Conservation (phyloP, 2,113 vertebrate species). For the Vombatus ursinus region DNA sequence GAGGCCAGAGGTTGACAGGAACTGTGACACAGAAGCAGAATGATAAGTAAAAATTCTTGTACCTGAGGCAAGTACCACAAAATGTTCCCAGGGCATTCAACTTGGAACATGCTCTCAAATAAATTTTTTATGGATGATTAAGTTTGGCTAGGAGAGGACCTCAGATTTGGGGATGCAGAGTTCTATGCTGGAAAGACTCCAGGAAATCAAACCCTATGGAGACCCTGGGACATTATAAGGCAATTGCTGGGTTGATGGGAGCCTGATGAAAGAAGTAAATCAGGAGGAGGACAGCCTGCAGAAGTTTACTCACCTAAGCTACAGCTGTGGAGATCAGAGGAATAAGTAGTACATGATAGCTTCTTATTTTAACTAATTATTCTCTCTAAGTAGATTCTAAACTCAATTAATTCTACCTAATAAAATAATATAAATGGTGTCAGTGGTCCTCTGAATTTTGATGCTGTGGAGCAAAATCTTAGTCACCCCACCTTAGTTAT, state of each 20-base stretch:
- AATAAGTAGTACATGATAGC: background rate
- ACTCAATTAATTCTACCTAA: background rate
- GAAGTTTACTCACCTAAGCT: background rate
- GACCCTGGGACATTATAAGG: background rate
- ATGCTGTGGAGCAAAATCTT: background rate
- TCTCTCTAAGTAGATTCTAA: background rate
- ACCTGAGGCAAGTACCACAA: background rate
- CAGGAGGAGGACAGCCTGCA: background rate
- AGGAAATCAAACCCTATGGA: background rate
- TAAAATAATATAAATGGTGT: background rate
- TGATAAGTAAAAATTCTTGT: background rate
- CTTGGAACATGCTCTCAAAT: background rate
- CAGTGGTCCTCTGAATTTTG: background rate
- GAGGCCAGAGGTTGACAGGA: background rate
- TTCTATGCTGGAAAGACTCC: background rate
- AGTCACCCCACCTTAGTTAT: background rate
- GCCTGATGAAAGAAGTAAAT: background rate
- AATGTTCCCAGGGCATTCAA: background rate
- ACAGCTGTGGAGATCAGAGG: background rate
- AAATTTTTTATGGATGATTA: background rate
- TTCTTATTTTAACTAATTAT: background rate
- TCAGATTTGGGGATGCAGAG: background rate
- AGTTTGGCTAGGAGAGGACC: background rate
- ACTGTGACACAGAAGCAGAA: background rate
- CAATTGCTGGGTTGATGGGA: background rate